Base-by-base conservation (phyloP, 2,888 invertebrate species). In the Cephus rjabovi region DNA sequence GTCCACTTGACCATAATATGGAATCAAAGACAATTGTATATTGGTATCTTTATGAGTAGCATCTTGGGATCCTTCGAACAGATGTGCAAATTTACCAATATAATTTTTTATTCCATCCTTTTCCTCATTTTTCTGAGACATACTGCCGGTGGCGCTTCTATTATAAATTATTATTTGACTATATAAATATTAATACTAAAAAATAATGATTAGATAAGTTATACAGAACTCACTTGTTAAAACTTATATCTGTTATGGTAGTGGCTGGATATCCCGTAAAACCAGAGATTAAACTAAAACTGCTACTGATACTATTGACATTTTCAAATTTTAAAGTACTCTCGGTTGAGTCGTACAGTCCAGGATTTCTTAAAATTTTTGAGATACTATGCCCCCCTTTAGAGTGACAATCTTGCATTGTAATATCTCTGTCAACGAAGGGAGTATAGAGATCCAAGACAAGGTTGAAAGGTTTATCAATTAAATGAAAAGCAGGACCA, bases 1-100 rank as follows among this genome's bases (percentile, higher is more conserved):
- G 70, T 86, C 78, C 33, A 80, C 76, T 76, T 80, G 56, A 35
- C 90, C 90, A 70, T 83, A 85, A 80, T 87, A 86, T 75, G 87
- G 85, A 69, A 86, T 78, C 56, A 88, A 77, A 6, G 85, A 81
- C 34, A 88, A 37, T 77, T 83, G 77, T 23, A 86, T 79, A 71
- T 87, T 83, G 2, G 77, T 75, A 34, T 83, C 79, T 69, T 70
- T 79, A 11, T n/a, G 12, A 3, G 34, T 31, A 9, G 9, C 56
- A 56, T 56, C 56, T 23, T 40, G 40, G 15, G 40, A 40, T 4
- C 15, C 6, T 56, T 56, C 2, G 56, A 23, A 56, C 0, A 1
- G 23, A 56, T 56, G 23, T 56, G 23, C 2, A 56, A 9, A 56
- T 23, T 56, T 23, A 15, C 56, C 23, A 56, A 56, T 23, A 56